Conservation (phyloP, 2,888 invertebrate genomes). For the Eumacrocentrus americanus region DNA sequence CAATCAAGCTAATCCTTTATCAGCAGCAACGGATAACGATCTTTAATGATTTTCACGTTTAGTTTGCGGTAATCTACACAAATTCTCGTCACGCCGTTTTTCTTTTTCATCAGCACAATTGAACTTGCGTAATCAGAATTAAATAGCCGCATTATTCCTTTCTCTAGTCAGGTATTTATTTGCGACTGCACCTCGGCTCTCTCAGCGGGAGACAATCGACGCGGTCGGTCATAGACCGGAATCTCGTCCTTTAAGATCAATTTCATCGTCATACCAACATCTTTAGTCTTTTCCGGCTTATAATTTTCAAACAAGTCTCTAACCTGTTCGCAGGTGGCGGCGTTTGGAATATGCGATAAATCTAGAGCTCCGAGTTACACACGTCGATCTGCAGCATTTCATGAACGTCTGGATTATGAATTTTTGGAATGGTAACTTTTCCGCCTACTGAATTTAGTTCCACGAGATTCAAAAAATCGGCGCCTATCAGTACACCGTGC, state of each 20-base stretch:
- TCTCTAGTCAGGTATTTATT: constrained; percentile 43
- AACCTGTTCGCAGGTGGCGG: neutral
- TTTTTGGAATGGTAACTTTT: constrained; percentile 20
- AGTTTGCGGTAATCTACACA: constrained; percentile 55
- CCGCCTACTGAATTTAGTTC: constrained; percentile 23
- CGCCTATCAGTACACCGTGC: constrained; percentile 25
- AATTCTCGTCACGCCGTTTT: constrained; percentile 36
- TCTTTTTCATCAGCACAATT: constrained; percentile 40
- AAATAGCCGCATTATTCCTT: constrained; percentile 41
- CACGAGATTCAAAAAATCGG: constrained; percentile 24
- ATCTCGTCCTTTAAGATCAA: constrained; percentile 43
- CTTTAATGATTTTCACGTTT: constrained; percentile 47
- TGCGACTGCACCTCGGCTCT: constrained; percentile 40
- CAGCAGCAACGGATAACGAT: constrained; percentile 34
- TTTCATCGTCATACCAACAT: constrained; percentile 38
- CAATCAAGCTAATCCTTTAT: constrained; percentile 30
- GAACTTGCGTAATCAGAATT: constrained; percentile 46
- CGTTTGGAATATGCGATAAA: too few relatives aligned
- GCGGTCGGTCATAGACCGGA: constrained; percentile 39
- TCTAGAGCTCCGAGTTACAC: too few relatives aligned
- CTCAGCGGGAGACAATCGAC: constrained; percentile 38
- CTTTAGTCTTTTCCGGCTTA: constrained; percentile 34
- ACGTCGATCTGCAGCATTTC: too few relatives aligned
- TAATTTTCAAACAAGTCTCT: constrained; percentile 35
- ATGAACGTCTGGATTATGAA: too few relatives aligned